phyloP scores from a whole-genome alignment of 53 echinoderm and acorn worm genomes.

The Echinometra lucunter region DNA sequence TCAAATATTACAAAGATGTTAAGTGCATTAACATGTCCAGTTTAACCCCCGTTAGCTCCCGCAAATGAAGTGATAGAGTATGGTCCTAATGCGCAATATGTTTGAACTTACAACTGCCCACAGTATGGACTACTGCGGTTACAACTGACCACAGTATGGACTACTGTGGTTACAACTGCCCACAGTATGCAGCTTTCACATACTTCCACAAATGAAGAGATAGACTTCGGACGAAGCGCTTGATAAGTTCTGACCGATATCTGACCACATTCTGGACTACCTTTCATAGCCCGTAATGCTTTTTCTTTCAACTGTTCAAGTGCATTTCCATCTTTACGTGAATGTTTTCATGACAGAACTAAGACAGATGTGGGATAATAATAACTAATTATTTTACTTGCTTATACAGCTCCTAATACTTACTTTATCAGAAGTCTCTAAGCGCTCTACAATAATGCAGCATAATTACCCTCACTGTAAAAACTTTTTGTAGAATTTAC shows the following conservation, averaged over 20 bases:
- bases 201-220: not conserved
- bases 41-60: not conserved
- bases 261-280: not conserved
- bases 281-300: too few relatives aligned
- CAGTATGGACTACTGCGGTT: not conserved
- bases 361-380: too few relatives aligned
- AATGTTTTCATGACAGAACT: too few relatives aligned
- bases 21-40: conserved; percentile 33
- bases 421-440: too few relatives aligned
- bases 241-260: not conserved
- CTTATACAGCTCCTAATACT: too few relatives aligned
- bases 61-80: not conserved
- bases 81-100: not conserved
- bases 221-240: not conserved
- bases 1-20: conserved; percentile 36
- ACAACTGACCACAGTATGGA: not conserved
- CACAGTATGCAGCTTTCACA: not conserved
- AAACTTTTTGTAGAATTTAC: too few relatives aligned
- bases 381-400: too few relatives aligned
- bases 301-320: too few relatives aligned
- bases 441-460: too few relatives aligned
- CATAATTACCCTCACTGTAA: too few relatives aligned
- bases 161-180: not conserved
- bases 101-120: not conserved
- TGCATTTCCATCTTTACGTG: too few relatives aligned